Evolutionary conservation across 2,888 invertebrate species (phyloP).

Genomic region (Dryocosmus kuriphilus): DNA sequence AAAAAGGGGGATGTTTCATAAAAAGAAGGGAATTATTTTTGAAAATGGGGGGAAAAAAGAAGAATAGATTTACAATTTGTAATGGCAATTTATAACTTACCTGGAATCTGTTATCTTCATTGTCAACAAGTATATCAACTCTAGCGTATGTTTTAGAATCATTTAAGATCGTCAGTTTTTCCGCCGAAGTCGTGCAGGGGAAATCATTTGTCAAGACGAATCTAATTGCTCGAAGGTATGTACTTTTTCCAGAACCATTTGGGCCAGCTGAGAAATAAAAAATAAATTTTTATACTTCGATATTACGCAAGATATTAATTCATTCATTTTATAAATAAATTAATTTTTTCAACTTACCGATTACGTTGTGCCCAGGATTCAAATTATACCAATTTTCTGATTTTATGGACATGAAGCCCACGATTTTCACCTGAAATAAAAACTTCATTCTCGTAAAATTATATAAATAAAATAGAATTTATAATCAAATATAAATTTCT

Average conservation of each 20-base stretch:
- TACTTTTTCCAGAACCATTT: constrained; percentile 28
- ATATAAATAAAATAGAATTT: neutral
- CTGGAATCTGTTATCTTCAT: neutral
- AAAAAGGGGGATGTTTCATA: no score
- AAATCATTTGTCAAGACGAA: constrained; percentile 13
- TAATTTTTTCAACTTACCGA: neutral
- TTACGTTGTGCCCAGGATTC: neutral
- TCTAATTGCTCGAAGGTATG: neutral
- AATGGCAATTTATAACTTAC: neutral
- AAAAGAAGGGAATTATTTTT: no score
- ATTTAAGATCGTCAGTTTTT: neutral
- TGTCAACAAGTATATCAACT: constrained; percentile 3
- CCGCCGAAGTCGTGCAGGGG: neutral
- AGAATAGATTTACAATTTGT: no score
- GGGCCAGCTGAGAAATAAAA: neutral
- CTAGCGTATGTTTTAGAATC: neutral
- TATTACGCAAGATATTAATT: no score
- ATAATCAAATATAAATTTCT: neutral
- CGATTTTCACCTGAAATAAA: neutral
- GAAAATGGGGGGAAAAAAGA: no score
- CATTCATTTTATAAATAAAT: neutral
- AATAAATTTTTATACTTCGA: neutral
- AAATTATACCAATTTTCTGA: constrained; percentile 5
- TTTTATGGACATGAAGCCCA: neutral
- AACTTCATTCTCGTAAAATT: neutral